Evolutionary conservation across 2,888 invertebrate species (phyloP), one percentile per base, ranked within the genome.

Genomic region (Drosophila neonasuta): DNA sequence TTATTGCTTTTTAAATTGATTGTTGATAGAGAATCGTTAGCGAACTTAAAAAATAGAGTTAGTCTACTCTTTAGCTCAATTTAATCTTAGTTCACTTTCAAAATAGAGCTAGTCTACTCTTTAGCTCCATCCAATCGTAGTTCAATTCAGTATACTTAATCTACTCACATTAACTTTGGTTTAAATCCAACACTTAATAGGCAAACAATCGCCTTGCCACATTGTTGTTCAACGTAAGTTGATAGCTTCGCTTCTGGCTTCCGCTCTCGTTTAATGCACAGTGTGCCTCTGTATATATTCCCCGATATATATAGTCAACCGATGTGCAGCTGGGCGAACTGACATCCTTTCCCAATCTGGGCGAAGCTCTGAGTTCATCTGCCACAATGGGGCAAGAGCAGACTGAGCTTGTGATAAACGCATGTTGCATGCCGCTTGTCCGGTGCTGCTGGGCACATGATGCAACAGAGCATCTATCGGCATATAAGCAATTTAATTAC

Each of bases 201-300:
- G 49, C 13, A 13, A 36, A 29, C 20, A 72, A 77, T 48, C 70
- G 55, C 15, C 15, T 66, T 32, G 77, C 64, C n/a, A 69, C 71
- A 24, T 54, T 69, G 15, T n/a, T 71, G 30, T 15, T 78, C 13
- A 68, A 71, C 50, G 67, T 73, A 64, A 78, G 78, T 80, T 41
- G 10, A 39, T 49, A 36, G 13, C 50, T 50, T 61, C n/a, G 7
- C 8, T 29, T 10, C 34, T 8, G 39, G 13, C 34, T 34, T 36
- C 24, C 36, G 10, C n/a, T 42, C 8, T n/a, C 15, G 8, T 11
- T 32, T 11, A 44, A 20, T 30, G 6, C 8, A 9, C n/a, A 13
- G 17, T 17, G 17, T 3, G 10, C 11, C 7, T 30, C 11, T 34
- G 34, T 11, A 34, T 30, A 32, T 15, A 17, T n/a, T 8, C 39